phyloP scores from a whole-genome alignment of 2,888 invertebrate species.

The Leucophora obtusa region DNA sequence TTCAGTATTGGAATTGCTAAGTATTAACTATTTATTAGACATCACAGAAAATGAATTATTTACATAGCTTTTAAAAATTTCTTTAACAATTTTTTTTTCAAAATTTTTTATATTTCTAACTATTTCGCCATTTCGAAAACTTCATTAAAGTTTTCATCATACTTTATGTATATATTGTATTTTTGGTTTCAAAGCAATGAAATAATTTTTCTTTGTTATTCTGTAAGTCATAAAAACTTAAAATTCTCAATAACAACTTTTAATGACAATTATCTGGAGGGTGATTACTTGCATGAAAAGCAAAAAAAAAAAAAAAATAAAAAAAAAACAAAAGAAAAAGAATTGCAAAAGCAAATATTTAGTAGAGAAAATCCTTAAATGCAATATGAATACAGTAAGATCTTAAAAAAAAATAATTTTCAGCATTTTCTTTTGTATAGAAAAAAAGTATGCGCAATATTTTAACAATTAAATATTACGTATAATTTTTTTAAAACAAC shows the following conservation, averaged over 20 bases:
- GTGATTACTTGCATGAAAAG: constrained; percentile 20
- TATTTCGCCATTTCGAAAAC: neutral
- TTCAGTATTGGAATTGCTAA: neutral
- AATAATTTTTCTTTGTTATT: neutral
- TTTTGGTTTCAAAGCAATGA: neutral
- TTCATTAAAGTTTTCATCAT: neutral
- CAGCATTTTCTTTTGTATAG: too few relatives aligned
- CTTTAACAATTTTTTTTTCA: neutral
- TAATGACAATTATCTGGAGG: constrained; percentile 43
- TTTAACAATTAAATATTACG: too few relatives aligned
- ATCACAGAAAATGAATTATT: too few relatives aligned
- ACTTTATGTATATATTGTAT: neutral
- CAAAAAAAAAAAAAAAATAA: neutral
- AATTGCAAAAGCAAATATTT: neutral
- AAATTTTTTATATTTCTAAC: neutral
- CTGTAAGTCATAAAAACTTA: neutral
- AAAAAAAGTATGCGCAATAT: too few relatives aligned
- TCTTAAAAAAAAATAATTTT: neutral
- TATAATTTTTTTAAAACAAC: too few relatives aligned
- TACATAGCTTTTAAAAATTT: too few relatives aligned
- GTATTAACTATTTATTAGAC: too few relatives aligned
- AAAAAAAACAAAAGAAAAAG: neutral
- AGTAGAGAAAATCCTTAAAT: neutral
- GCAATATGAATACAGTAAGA: neutral
- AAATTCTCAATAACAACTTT: constrained; percentile 9